Evolutionary conservation across 2,797 vertebrate genomes (phyloP).

Genomic region (Typhlichthys eigenmanni): DNA sequence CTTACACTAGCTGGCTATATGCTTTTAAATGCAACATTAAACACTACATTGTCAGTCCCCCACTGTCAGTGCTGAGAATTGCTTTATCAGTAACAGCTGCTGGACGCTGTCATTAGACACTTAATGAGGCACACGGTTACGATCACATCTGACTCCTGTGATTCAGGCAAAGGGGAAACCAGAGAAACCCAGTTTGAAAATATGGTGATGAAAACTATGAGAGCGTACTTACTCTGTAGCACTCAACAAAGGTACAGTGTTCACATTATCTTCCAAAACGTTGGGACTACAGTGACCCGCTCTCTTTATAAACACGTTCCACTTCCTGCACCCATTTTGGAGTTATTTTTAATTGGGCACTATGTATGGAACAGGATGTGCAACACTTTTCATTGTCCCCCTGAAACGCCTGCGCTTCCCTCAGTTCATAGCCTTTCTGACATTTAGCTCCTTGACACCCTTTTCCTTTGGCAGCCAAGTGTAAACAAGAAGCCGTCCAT

Average conservation of each 20-base stretch:
- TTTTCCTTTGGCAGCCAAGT: constrained; percentile 61
- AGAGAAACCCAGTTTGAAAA: background rate
- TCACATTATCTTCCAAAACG: too few relatives aligned
- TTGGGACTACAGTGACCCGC: background rate
- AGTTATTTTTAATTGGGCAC: constrained; percentile 20
- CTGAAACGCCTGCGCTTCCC: constrained; percentile 19
- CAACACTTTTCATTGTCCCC: constrained; percentile 29
- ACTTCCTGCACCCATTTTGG: constrained; percentile 19
- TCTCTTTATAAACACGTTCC: constrained; percentile 4
- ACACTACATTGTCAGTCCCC: background rate
- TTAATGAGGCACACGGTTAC: constrained; percentile 36
- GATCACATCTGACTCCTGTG: background rate
- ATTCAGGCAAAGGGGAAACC: background rate
- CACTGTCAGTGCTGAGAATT: background rate
- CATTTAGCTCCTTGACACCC: constrained; percentile 51
- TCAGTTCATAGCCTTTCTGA: constrained; percentile 61
- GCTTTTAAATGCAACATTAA: constrained; percentile 34
- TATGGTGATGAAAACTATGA: background rate
- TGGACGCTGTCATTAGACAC: constrained; percentile 22
- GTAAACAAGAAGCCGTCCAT: constrained; percentile 58
- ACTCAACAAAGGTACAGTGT: too few relatives aligned
- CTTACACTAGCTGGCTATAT: too few relatives aligned
- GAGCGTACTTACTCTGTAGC: background rate
- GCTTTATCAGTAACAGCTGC: constrained; percentile 21
- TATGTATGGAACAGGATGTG: constrained; percentile 39